Conservation (phyloP, 2,888 invertebrate genomes). For the Cactoblastis cactorum region DNA sequence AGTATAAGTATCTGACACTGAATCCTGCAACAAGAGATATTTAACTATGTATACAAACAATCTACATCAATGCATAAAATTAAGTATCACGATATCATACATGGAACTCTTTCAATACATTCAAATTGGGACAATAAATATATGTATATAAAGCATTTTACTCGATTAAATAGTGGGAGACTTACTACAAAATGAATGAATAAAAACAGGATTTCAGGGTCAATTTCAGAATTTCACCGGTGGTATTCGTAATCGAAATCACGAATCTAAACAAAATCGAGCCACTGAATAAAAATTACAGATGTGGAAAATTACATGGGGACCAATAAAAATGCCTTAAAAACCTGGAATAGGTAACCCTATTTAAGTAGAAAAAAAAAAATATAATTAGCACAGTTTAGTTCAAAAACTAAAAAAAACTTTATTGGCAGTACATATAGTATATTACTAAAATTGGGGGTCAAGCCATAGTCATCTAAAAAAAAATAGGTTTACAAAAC, state of each 20-base stretch:
- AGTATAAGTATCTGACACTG: no score
- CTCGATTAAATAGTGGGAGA: background rate
- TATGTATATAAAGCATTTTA: background rate
- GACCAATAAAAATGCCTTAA: background rate
- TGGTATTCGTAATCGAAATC: background rate
- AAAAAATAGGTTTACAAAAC: conserved; percentile 12
- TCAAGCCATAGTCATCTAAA: background rate
- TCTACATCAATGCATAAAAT: background rate
- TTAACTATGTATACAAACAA: background rate
- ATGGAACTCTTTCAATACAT: conserved; percentile 14
- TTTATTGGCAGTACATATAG: conserved; percentile 1
- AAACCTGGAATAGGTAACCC: conserved; percentile 19
- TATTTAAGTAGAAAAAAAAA: conserved; percentile 12
- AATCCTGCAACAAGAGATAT: no score
- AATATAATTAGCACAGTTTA: background rate
- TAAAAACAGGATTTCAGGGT: background rate
- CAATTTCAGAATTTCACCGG: background rate
- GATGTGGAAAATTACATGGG: background rate
- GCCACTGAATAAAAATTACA: background rate
- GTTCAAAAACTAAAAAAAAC: background rate
- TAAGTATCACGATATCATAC: conserved; percentile 22
- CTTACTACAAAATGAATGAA: background rate
- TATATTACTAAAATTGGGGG: background rate
- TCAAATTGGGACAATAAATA: background rate
- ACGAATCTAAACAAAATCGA: background rate